Conservation (phyloP, 2,113 vertebrate species). For the Thermophis baileyi region DNA sequence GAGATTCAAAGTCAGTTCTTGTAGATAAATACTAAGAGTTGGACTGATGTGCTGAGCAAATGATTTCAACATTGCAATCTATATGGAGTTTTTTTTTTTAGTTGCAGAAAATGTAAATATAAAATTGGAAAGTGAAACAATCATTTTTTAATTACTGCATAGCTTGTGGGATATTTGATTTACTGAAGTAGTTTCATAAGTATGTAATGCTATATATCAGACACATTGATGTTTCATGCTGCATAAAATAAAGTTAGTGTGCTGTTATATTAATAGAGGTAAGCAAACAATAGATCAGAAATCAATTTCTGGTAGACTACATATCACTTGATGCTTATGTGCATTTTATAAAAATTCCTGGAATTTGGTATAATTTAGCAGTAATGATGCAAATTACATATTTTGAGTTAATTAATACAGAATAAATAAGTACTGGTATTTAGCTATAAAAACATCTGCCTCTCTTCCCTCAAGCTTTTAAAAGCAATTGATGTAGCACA, state of each 20-base stretch:
- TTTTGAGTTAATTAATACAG: not conserved
- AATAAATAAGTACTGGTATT: not conserved
- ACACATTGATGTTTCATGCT: not conserved
- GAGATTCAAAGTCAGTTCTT: not conserved
- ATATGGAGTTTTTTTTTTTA: not conserved
- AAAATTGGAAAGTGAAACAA: not conserved
- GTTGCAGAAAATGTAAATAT: not conserved
- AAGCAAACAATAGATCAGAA: not conserved
- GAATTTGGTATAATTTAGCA: not conserved
- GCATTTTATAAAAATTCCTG: not conserved
- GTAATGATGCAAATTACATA: not conserved
- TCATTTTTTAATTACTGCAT: not conserved
- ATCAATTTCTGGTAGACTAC: not conserved
- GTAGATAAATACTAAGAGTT: not conserved
- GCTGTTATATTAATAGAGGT: too few relatives aligned
- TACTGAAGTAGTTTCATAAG: not conserved
- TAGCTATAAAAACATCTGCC: not conserved
- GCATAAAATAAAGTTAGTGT: not conserved
- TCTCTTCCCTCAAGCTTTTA: not conserved
- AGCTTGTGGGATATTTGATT: not conserved
- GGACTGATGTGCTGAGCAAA: not conserved
- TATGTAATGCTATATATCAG: not conserved
- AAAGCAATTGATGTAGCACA: not conserved
- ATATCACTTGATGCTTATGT: not conserved
- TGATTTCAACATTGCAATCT: not conserved